Evolutionary conservation across 2,113 vertebrate species (phyloP).

Genomic region (Hemiscyllium ocellatum): DNA sequence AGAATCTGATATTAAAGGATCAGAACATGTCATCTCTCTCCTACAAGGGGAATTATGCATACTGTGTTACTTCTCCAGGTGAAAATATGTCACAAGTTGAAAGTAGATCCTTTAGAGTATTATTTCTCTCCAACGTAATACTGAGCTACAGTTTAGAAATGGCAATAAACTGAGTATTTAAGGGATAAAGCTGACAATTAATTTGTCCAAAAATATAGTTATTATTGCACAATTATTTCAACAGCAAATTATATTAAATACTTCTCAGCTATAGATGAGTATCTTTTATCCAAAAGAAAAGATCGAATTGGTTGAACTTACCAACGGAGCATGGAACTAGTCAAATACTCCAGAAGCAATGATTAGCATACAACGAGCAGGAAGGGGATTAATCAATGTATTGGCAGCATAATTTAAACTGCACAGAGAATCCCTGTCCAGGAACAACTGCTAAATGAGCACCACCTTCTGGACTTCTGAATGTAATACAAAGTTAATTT

Average conservation of each 20-base stretch:
- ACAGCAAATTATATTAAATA: background rate
- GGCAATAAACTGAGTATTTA: background rate
- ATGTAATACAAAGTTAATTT: background rate
- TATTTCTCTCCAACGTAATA: background rate
- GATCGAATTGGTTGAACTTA: background rate
- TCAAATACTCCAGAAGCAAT: background rate
- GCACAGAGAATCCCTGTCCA: background rate
- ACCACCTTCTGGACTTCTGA: constrained; percentile 4
- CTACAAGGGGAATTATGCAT: background rate
- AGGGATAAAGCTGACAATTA: background rate
- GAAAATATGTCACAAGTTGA: background rate
- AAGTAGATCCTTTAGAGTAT: background rate
- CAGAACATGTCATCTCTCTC: background rate
- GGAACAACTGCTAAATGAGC: constrained; percentile 13
- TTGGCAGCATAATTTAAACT: background rate
- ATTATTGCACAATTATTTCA: background rate
- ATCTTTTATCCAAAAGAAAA: background rate
- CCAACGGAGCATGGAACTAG: background rate
- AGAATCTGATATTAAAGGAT: background rate
- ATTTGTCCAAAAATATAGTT: background rate
- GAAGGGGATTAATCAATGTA: background rate
- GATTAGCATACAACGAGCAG: background rate
- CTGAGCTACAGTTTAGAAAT: background rate
- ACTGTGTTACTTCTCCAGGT: background rate
- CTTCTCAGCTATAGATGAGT: background rate